Percentiles rank a stretch among this genome's conserved stretches.
Evolutionary conservation across 2,113 vertebrate genomes (phyloP).

Genomic region (Sitta europaea): DNA sequence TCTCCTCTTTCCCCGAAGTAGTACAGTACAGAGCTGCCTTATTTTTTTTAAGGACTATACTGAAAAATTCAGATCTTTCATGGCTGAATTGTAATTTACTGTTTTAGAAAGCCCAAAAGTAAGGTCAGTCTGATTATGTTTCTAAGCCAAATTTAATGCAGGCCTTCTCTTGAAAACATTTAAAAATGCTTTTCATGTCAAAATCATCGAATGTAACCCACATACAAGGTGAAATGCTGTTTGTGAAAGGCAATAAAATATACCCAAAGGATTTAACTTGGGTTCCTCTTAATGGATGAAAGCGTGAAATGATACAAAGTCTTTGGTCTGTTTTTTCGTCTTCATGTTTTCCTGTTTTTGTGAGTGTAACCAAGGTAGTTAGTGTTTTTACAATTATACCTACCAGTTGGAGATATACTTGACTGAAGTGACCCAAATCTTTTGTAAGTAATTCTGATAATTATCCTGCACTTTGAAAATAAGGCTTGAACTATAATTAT

Average conservation of each 20-base stretch:
- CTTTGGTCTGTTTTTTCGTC: background rate
- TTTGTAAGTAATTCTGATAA: conserved; percentile 52
- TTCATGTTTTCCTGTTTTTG: background rate
- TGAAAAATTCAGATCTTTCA: background rate
- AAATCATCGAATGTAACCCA: background rate
- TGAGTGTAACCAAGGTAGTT: background rate
- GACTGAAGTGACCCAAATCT: conserved; percentile 53
- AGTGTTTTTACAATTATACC: conserved; percentile 39
- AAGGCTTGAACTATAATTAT: conserved; percentile 55
- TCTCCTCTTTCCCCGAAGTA: background rate
- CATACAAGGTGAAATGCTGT: background rate
- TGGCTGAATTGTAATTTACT: background rate
- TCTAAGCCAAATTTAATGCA: background rate
- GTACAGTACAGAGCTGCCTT: background rate
- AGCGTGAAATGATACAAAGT: background rate
- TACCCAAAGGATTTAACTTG: background rate
- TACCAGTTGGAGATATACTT: conserved; percentile 46
- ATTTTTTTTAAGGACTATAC: background rate
- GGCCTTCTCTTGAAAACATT: background rate
- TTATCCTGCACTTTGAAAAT: conserved; percentile 50
- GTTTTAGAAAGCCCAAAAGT: background rate
- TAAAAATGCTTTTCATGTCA: background rate
- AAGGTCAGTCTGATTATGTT: background rate
- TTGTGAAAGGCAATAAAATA: background rate
- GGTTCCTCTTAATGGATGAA: background rate